Conservation (phyloP, 2,888 invertebrate genomes). For the Leucania comma region DNA sequence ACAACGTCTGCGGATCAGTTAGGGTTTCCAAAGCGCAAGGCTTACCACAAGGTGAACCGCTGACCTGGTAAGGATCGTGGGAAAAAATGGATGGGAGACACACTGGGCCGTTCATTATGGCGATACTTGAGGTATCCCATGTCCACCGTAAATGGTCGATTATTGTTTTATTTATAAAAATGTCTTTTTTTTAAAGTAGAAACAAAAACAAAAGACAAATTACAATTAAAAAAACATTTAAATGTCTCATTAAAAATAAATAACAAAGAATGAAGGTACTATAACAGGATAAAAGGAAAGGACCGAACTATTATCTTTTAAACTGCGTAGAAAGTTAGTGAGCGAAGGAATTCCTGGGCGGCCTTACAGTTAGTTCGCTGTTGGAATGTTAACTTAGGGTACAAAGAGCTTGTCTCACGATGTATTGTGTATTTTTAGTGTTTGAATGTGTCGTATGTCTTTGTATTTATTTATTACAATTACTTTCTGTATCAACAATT, state of each 20-base stretch:
- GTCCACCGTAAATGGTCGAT: no score
- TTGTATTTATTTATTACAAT: conserved; percentile 30
- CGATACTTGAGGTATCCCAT: no score
- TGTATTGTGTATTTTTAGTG: conserved; percentile 52
- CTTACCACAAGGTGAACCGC: no score
- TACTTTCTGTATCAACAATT: no score
- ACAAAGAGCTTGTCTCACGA: conserved; percentile 65
- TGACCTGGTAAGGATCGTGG: no score
- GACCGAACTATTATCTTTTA: conserved; percentile 66
- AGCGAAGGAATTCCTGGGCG: conserved; percentile 53
- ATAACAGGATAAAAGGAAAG: conserved; percentile 58
- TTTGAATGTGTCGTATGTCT: conserved; percentile 44
- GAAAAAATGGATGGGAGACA: no score
- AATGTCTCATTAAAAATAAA: conserved; percentile 38
- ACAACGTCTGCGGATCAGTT: no score
- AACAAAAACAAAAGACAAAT: not conserved
- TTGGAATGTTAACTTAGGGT: conserved; percentile 77
- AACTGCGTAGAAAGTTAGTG: conserved; percentile 72
- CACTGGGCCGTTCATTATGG: no score
- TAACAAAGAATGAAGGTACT: conserved; percentile 34
- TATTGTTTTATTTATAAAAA: no score
- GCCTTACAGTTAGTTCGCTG: conserved; percentile 45
- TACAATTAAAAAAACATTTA: conserved; percentile 36
- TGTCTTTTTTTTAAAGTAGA: no score
- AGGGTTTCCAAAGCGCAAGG: no score